Conservation (phyloP, 1,140 invertebrate genomes). For the Drosophila hydei region DNA sequence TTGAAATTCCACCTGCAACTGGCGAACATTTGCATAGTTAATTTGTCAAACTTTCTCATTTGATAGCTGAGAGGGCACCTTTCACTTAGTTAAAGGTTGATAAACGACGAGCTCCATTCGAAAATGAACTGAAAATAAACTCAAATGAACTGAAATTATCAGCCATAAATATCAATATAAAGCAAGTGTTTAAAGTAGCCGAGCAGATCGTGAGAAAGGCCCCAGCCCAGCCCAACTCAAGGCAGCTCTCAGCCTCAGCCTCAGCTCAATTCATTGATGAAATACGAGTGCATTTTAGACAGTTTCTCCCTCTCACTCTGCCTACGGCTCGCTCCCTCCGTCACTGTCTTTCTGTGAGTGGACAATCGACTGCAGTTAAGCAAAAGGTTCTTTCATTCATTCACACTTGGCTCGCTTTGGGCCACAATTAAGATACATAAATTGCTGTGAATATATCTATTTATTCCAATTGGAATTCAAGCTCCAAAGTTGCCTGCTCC, state of each 20-base stretch:
- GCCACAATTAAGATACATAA: slow-evolving; percentile 48
- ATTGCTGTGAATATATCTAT: slow-evolving; percentile 48
- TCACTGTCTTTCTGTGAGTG: neutral
- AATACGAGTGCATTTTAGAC: slow-evolving; percentile 39
- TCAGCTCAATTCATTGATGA: slow-evolving; percentile 26
- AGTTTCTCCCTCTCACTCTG: neutral
- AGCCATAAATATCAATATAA: slow-evolving; percentile 66
- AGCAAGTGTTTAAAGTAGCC: slow-evolving; percentile 47
- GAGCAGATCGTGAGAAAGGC: slow-evolving; percentile 56
- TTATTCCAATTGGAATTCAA: slow-evolving; percentile 25
- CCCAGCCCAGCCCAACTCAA: slow-evolving; percentile 1
- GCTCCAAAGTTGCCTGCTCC: slow-evolving; percentile 2
- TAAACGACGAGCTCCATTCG: slow-evolving; percentile 10
- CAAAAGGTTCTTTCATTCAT: slow-evolving; percentile 41
- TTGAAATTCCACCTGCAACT: slow-evolving; percentile 3
- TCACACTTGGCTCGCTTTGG: slow-evolving; percentile 17
- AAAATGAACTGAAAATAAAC: slow-evolving; percentile 48
- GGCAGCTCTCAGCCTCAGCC: neutral
- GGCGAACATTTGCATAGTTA: slow-evolving; percentile 9
- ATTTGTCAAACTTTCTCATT: slow-evolving; percentile 42
- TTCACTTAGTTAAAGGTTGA: slow-evolving; percentile 40
- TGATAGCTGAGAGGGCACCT: slow-evolving; percentile 26
- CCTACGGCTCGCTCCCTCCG: neutral
- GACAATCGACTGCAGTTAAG: slow-evolving; percentile 32
- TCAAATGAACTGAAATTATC: slow-evolving; percentile 58